Percentiles rank a stretch among this genome's conserved stretches.
phyloP scores from a whole-genome alignment of 2,888 invertebrate species.

The Dasysyrphus albostriatus region DNA sequence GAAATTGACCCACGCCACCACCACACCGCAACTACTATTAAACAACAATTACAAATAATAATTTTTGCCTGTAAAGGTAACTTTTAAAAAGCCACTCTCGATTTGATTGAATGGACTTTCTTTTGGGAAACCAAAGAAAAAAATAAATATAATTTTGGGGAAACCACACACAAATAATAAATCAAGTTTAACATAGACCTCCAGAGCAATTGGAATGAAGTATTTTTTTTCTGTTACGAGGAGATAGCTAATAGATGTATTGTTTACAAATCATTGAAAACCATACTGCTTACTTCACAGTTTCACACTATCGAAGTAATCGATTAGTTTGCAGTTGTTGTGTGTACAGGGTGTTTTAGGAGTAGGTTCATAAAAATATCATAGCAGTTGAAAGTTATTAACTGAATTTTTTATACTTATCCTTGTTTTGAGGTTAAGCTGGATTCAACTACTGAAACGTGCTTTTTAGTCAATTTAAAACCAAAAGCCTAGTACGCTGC shows the following conservation, averaged over 20 bases:
- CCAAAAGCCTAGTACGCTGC: too few species aligned
- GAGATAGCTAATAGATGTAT: background rate
- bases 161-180: conserved; percentile 8
- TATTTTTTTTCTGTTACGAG: background rate
- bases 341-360: conserved; percentile 1
- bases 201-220: too few species aligned
- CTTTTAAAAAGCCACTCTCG: background rate
- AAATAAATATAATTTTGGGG: background rate
- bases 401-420: too few species aligned
- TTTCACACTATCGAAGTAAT: background rate
- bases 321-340: background rate
- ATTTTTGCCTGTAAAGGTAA: background rate
- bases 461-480: too few species aligned
- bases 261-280: conserved; percentile 6
- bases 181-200: background rate
- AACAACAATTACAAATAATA: conserved; percentile 20
- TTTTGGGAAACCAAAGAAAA: background rate
- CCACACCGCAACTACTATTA: conserved; percentile 2
- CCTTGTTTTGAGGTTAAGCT: too few species aligned
- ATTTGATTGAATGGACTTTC: conserved; percentile 9
- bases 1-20: conserved; percentile 25
- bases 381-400: too few species aligned
- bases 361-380: too few species aligned
- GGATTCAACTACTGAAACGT: too few species aligned
- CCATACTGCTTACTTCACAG: background rate